Evolutionary conservation across 2,888 invertebrate species (phyloP).

Genomic region (Andrena trimmerana): DNA sequence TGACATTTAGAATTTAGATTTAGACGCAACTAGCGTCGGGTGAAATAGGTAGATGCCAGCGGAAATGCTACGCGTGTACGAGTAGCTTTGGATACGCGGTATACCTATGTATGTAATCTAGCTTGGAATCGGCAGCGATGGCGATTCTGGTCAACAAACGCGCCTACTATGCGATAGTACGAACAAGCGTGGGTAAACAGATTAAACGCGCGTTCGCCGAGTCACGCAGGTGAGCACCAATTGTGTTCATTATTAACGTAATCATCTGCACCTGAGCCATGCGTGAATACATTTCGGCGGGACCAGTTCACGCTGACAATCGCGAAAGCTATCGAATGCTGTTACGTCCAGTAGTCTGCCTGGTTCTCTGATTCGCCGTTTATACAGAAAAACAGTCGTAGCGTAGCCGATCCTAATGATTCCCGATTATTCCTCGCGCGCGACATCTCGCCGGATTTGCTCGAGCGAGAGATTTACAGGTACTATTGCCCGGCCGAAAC

Average conservation of each 20-base stretch:
- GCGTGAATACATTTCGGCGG: conserved; percentile 50
- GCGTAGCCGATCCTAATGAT: too few species aligned
- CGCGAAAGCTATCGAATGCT: conserved; percentile 31
- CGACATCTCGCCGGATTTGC: neutral
- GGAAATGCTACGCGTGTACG: too few species aligned
- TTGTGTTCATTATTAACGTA: conserved; percentile 71
- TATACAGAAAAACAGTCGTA: neutral
- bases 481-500: too few species aligned
- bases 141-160: conserved; percentile 33
- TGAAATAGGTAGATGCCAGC: too few species aligned
- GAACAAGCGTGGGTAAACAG: conserved; percentile 59
- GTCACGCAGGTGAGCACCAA: conserved; percentile 68
- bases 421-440: too few species aligned
- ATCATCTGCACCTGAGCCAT: conserved; percentile 69
- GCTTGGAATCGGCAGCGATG: neutral
- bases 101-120: neutral
- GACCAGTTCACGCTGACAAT: conserved; percentile 62
- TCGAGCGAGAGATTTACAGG: neutral
- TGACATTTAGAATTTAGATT: neutral
- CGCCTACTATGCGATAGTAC: conserved; percentile 24
- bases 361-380: neutral
- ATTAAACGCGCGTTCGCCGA: conserved; percentile 64
- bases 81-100: neutral
- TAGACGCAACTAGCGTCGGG: too few species aligned
- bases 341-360: conserved; percentile 3